Conservation (phyloP, 2,888 invertebrate genomes). For the Flexamia atlantica region DNA sequence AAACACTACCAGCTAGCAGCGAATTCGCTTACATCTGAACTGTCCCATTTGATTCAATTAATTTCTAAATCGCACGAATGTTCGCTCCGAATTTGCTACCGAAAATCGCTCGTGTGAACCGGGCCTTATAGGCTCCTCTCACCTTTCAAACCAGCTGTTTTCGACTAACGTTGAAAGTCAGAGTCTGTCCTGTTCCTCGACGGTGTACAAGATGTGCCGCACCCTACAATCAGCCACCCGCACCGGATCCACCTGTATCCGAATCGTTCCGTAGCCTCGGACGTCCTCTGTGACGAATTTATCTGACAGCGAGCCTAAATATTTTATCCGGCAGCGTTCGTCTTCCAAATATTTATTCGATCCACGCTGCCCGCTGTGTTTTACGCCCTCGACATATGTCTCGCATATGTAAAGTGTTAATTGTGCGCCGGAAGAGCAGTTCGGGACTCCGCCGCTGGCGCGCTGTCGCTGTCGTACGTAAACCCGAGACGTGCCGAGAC, state of each 20-base stretch:
- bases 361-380: constrained; percentile 38
- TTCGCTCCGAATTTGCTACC: no score
- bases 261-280: not conserved
- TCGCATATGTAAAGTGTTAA: constrained; percentile 53
- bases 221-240: not conserved
- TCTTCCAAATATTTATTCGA: constrained; percentile 48
- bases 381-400: constrained; percentile 42
- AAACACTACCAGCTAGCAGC: no score
- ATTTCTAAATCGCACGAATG: no score
- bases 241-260: not conserved
- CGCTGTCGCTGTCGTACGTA: constrained; percentile 6
- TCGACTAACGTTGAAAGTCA: no score
- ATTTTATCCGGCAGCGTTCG: constrained; percentile 19
- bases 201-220: no score
- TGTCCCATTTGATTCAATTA: no score
- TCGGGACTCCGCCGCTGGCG: not conserved
- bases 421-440: constrained; percentile 42
- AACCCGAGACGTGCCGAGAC: not conserved
- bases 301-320: constrained; percentile 42
- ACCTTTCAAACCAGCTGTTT: no score
- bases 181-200: no score
- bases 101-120: no score
- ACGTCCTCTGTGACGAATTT: constrained; percentile 11
- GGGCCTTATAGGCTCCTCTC: no score
- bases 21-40: no score